Base-by-base conservation (phyloP, 2,113 vertebrate genomes). In the human region DNA sequence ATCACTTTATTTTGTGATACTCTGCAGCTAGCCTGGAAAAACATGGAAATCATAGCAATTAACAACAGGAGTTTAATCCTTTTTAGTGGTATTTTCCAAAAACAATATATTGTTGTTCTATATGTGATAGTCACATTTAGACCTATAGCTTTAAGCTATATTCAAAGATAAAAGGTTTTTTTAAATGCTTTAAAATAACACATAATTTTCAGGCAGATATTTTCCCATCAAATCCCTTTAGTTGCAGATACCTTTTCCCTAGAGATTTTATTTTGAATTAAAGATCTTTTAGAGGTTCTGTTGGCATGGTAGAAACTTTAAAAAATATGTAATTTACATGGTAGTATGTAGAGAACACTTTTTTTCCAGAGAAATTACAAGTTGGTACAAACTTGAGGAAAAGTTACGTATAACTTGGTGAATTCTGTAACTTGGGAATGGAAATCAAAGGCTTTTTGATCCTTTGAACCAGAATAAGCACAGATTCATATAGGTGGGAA, bases 261-360 rank as follows among this genome's bases (percentile, higher is more conserved):
- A 55, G 66, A 89, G 25, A n/a, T 91, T 96, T 96, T 68, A 45
- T 66, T 98, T 93, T 91, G 18, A 82, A 92, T 70, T 45, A 59
- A 72, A 93, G n/a, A 73, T 82, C 12, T 88, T 94, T 66, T 85
- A 91, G 35, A 94, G 17, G 14, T 92, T 93, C 38, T 88, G 1
- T 55, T 94, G 81, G 50, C 45, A 72, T 84, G 13, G 40, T 80
- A 76, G 73, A 78, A 91, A 81, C 61, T 64, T 64, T 14, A 2
- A 64, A 64, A 87, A 93, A 55, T 83, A 55, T 80, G 1, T 75
- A 55, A 80, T 30, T 84, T 94, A 81, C 23, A 23, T 93, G 89
- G 8, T 30, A 70, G 10, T 27, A 32, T 52, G 1, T 76, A 40
- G 6, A 89, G 22, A 73, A 22, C 66, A 64, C 43, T 88, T 88